phyloP scores from a whole-genome alignment of 2,797 vertebrate genomes.

The Gallinago stenura region DNA sequence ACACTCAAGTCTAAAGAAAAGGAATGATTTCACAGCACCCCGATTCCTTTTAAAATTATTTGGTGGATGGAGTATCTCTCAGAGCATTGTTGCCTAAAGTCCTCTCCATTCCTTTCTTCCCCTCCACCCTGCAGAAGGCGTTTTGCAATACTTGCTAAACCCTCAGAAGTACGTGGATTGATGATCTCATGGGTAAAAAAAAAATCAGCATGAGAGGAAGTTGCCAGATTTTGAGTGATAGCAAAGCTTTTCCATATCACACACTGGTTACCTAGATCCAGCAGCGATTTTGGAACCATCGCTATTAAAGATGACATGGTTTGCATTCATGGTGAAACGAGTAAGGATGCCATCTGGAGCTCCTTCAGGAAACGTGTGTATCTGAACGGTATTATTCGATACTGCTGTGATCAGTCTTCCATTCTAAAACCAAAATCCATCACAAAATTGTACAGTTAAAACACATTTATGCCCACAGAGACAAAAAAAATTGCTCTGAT shows the following conservation, averaged over 20 bases:
- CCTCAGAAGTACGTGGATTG: neutral
- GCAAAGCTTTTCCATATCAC: neutral
- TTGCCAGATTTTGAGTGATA: neutral
- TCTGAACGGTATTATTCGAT: conserved; percentile 93
- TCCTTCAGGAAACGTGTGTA: conserved; percentile 94
- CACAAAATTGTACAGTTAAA: neutral
- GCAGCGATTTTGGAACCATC: conserved; percentile 89
- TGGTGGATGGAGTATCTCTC: neutral
- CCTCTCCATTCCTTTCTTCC: neutral
- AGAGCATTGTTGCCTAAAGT: neutral
- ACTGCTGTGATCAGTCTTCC: conserved; percentile 89
- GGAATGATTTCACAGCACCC: neutral
- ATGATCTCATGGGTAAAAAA: neutral
- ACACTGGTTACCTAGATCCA: conserved; percentile 86
- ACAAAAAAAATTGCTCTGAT: neutral
- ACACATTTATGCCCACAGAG: neutral
- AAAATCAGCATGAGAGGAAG: neutral
- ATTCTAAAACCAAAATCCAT: conserved; percentile 70
- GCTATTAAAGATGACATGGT: conserved; percentile 89
- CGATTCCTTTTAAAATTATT: neutral
- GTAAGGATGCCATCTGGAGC: conserved; percentile 94
- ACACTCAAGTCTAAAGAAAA: neutral
- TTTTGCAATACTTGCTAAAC: neutral
- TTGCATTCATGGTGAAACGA: conserved; percentile 92
- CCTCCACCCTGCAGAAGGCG: neutral